phyloP scores from a whole-genome alignment of 1,140 invertebrate species.

The Halictus rubicundus region DNA sequence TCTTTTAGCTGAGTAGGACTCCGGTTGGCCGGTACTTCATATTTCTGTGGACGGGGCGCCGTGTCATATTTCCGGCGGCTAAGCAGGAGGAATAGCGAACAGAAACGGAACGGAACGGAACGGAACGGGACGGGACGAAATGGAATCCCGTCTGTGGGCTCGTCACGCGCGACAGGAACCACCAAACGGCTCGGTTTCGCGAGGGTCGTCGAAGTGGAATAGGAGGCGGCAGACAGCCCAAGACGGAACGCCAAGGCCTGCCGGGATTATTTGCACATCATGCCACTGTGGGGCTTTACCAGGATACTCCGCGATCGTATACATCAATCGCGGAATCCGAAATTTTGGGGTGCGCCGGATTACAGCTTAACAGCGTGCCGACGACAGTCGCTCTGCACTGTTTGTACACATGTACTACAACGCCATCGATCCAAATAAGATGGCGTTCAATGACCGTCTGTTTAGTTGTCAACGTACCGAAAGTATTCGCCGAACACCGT shows the following conservation, averaged over 20 bases:
- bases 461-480: too few species aligned
- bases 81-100: slow-evolving; percentile 36
- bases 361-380: not conserved
- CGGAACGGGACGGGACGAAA: slow-evolving; percentile 38
- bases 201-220: slow-evolving; percentile 36
- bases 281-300: slow-evolving; percentile 23
- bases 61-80: slow-evolving; percentile 44
- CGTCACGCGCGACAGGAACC: slow-evolving; percentile 60
- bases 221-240: slow-evolving; percentile 22
- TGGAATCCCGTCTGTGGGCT: slow-evolving; percentile 55
- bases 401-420: not conserved
- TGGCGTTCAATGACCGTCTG: not conserved
- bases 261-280: slow-evolving; percentile 60
- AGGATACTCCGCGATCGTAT: slow-evolving; percentile 32
- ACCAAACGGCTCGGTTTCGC: slow-evolving; percentile 56
- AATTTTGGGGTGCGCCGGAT: slow-evolving; percentile 1
- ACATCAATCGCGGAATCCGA: slow-evolving; percentile 38
- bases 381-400: not conserved
- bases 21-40: slow-evolving; percentile 46
- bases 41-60: slow-evolving; percentile 23
- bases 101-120: slow-evolving; percentile 34
- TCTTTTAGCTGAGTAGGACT: slow-evolving; percentile 27
- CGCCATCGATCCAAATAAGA: not conserved
- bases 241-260: slow-evolving; percentile 38
- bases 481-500: too few species aligned